Percentiles rank a stretch among this genome's conserved stretches.
Evolutionary conservation across 2,113 vertebrate genomes (phyloP).

Genomic region (Gasterosteus nipponicus): DNA sequence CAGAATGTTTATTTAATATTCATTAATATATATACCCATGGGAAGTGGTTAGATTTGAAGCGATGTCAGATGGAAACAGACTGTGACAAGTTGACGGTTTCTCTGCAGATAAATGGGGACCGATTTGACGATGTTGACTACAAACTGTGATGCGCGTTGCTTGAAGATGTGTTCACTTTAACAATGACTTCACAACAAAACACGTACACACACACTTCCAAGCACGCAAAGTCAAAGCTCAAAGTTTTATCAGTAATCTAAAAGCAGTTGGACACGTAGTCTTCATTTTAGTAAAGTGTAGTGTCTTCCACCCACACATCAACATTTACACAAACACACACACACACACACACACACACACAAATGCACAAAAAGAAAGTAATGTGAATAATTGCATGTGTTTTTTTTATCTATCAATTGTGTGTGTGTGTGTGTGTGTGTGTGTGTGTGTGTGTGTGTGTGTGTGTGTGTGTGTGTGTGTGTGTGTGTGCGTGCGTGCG

Average conservation of each 20-base stretch:
- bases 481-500: background rate
- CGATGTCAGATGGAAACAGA: no score
- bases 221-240: background rate
- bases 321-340: background rate
- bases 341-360: slow-evolving; percentile 16
- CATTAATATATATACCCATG: background rate
- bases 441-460: background rate
- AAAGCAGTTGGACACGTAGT: background rate
- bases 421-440: background rate
- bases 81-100: no score
- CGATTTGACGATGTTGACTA: background rate
- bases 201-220: background rate
- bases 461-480: background rate
- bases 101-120: background rate
- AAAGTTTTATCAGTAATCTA: background rate
- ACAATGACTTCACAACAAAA: background rate
- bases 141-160: background rate
- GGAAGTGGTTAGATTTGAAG: no score
- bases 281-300: slow-evolving; percentile 9
- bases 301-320: slow-evolving; percentile 36
- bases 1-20: background rate
- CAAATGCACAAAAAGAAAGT: background rate
- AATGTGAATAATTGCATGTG: slow-evolving; percentile 8
- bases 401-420: slow-evolving; percentile 26
- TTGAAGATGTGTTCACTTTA: slow-evolving; percentile 5